These are phyloP conservation scores for Scalopus aquaticus DNA, from an alignment of 2,113 vertebrate genomes.

Conservation along the genomic window DNA sequence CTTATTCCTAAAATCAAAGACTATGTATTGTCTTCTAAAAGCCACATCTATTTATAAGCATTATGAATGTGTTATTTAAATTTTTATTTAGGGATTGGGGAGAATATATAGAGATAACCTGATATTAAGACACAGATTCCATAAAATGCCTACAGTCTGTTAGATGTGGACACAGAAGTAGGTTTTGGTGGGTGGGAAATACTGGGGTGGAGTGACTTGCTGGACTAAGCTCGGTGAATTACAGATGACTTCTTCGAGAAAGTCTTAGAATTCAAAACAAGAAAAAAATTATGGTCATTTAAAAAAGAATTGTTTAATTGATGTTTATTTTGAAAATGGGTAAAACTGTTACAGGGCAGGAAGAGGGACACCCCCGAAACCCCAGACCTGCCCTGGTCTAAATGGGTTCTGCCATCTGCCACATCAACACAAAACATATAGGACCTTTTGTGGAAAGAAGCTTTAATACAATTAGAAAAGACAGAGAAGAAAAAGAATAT, in stretches of 20 bases:
- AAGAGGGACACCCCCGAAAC: no score
- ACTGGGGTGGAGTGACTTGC: not conserved
- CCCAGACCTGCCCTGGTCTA: no score
- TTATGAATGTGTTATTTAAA: not conserved
- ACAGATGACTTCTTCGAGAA: not conserved
- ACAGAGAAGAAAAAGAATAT: no score
- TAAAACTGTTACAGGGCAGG: no score
- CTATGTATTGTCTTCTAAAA: not conserved
- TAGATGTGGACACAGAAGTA: not conserved
- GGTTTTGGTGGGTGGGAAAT: not conserved
- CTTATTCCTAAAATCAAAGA: not conserved
- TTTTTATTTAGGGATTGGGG: not conserved
- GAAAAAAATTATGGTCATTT: not conserved
- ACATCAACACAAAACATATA: no score
- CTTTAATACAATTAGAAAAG: no score
- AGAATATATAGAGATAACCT: not conserved
- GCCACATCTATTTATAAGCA: not conserved
- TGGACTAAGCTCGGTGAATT: not conserved
- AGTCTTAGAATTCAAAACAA: not conserved
- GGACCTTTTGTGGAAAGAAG: no score
- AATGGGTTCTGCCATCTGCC: no score
- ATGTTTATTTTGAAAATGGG: constrained; percentile 34
- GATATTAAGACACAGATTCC: not conserved
- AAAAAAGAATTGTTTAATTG: not conserved
- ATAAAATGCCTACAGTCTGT: not conserved